Base-by-base conservation (phyloP, 2,113 vertebrate genomes). In the Notarius quadriscutis region DNA sequence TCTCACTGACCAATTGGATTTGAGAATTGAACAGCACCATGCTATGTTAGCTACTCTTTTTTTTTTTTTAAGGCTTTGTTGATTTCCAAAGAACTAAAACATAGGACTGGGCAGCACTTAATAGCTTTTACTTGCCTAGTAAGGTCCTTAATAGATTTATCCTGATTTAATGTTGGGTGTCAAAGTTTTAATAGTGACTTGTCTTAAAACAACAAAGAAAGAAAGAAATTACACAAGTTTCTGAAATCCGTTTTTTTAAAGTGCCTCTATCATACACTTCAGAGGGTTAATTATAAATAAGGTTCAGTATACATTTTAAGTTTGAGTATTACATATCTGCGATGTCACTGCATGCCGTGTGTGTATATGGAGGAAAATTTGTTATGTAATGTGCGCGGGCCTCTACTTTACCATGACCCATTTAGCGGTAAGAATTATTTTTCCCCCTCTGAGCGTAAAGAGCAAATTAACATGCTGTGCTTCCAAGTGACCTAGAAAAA, bases 401-500 rank as follows among this genome's bases (percentile, higher is more conserved):
- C 81, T 83, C 80, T 41, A 90, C 55, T 86, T 92, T 91, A 92
- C 77, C 89, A 53, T 95, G 95, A 94, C 95, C 95, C 92, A 95
- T 93, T 95, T 95, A 90, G 89, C 89, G 89, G 87, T 89, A 83
- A 88, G 87, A 86, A 91, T 87, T 77, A 84, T 86, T 88, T 81
- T 80, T 80, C 80, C 87, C 88, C 87, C 85, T 87, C 83, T 79
- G 82, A 92, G 91, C 92, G 91, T 93, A 75, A 93, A 92, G 91
- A 92, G 92, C 92, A 94, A 90, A 89, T 90, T 84, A 90, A 88
- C 92, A 91, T 87, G 92, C 91, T 89, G 86, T 89, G 87, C 91
- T 90, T 91, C 89, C 87, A 75, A 75, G 85, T 93, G 94, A 94
- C 93, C 95, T 94, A 95, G 87, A 94, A 93, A 81, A 91, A 88